Base-by-base conservation (phyloP, 2,888 invertebrate genomes). In the Coleophora deauratella region DNA sequence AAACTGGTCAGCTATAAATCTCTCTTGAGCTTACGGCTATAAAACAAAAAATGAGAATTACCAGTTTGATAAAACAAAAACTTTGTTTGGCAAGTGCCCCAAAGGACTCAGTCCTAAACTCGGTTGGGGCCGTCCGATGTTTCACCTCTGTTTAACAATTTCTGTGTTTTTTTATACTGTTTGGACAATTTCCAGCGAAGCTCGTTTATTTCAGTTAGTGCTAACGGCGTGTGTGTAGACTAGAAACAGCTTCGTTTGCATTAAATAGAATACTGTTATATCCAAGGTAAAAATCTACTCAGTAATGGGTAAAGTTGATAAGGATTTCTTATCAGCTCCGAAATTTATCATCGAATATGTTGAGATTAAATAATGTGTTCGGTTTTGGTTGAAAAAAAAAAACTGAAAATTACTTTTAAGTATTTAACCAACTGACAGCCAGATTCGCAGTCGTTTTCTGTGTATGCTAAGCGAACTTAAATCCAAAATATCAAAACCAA, bases 11-110 rank as follows among this genome's bases (percentile, higher is more conserved):
- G 66, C 71, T 59, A 76, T 82, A 81, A 84, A 82, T 82, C 77
- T 76, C 77, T 76, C 71, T 47, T 51, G 72, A 72, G 77, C 63
- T 74, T 79, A 68, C 48, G 62, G 71, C 72, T 76, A 78, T 77
- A 76, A 76, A 81, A 78, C 76, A 82, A 84, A 84, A 82, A 82
- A 82, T 72, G 69, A 59, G 72, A 72, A 76, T 78, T 73, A 73
- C 72, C 78, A 77, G 78, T 78, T 79, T 73, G 72, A 74, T 76
- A 72, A 74, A 79, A 79, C 74, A 80, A 76, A 81, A 81, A 81
- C 62, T 79, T 78, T 76, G 72, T 76, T 76, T 69, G 66, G 70
- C 70, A 73, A 72, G 70, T 66, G 72, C 63, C 78, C 68, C 74
- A 49, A 56, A 66, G 77, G 76, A 72, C 66, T 51, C 43, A 51